A percentile compares a stretch with the other conserved stretches of the same genome.
Evolutionary conservation across 2,113 vertebrate species (phyloP).

Genomic region (Paralichthys olivaceus): DNA sequence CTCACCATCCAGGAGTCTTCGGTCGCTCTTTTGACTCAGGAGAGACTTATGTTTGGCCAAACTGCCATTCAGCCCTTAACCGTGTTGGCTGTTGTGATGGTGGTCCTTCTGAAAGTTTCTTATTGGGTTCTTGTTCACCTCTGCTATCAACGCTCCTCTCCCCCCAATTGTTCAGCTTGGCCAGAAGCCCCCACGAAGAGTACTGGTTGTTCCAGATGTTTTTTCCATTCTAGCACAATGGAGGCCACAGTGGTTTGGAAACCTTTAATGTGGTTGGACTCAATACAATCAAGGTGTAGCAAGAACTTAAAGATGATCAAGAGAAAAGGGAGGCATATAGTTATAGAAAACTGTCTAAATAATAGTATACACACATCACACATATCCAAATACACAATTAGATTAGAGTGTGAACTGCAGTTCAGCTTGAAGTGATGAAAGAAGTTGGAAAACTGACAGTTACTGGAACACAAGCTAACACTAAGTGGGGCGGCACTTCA

Average conservation of each 20-base stretch:
- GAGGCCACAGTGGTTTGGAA: neutral
- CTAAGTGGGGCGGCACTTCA: conserved; percentile 23
- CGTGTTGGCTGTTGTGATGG: neutral
- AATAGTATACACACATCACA: neutral
- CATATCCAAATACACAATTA: neutral
- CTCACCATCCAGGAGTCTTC: neutral
- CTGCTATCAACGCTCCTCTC: neutral
- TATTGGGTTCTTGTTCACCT: neutral
- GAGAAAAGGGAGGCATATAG: neutral
- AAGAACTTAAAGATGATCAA: neutral
- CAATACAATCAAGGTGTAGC: neutral
- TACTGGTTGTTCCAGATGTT: neutral
- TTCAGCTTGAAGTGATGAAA: conserved; percentile 20
- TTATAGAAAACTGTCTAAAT: neutral
- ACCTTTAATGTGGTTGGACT: neutral
- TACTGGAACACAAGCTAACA: conserved; percentile 20
- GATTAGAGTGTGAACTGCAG: neutral
- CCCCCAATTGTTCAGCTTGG: neutral
- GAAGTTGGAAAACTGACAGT: conserved; percentile 2
- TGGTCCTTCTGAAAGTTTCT: neutral
- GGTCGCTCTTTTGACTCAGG: no score
- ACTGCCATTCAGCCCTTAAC: no score
- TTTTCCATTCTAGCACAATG: neutral
- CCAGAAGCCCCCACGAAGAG: neutral
- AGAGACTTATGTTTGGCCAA: no score